These are phyloP conservation scores for Ctenopoma multispine DNA, from an alignment of 2,797 vertebrate species.

Conservation along the genomic window DNA sequence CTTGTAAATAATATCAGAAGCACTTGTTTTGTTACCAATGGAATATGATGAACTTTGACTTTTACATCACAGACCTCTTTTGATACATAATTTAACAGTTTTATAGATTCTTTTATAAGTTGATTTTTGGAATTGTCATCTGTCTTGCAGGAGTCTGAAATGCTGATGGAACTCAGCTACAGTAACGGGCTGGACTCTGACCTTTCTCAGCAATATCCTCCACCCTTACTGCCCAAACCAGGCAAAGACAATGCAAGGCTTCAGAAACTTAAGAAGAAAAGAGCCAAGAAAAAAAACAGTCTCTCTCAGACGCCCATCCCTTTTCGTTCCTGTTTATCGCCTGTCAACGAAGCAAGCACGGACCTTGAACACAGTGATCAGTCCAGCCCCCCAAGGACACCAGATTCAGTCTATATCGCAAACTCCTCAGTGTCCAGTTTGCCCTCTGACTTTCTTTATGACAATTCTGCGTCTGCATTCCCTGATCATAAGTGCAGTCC, in stretches of 20 bases:
- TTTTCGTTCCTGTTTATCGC: constrained; percentile 91
- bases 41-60: background rate
- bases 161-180: constrained; percentile 87
- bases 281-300: constrained; percentile 84
- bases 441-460: constrained; percentile 62
- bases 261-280: constrained; percentile 92
- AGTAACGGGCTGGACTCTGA: constrained; percentile 77
- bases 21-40: background rate
- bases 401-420: constrained; percentile 66
- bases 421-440: constrained; percentile 66
- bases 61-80: background rate
- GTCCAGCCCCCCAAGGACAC: constrained; percentile 79
- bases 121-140: constrained; percentile 19
- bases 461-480: constrained; percentile 76
- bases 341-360: constrained; percentile 92
- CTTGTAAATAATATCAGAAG: background rate
- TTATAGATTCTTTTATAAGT: background rate
- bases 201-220: constrained; percentile 81
- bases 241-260: constrained; percentile 90
- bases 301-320: constrained; percentile 82
- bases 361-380: constrained; percentile 87
- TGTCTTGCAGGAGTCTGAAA: constrained; percentile 79
- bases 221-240: constrained; percentile 92
- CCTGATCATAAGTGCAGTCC: constrained; percentile 70
- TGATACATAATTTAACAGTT: background rate